phyloP scores from a whole-genome alignment of 2,113 vertebrate genomes.

The Protobothrops mucrosquamatus region DNA sequence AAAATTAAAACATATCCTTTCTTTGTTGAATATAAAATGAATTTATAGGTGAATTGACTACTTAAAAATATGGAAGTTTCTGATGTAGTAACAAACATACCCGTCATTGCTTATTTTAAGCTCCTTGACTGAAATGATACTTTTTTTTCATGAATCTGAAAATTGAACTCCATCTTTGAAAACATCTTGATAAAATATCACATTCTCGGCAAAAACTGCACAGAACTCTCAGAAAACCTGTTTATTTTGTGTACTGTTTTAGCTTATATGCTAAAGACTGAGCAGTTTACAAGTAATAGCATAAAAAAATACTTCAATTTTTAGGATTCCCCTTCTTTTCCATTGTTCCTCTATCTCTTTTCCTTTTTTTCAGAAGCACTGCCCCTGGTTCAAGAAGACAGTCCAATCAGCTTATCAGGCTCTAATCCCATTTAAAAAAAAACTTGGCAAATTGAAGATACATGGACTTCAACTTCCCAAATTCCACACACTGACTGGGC shows the following conservation, averaged over 20 bases:
- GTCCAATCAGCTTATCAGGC: background rate
- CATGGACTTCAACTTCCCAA: background rate
- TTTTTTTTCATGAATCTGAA: background rate
- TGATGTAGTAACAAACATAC: background rate
- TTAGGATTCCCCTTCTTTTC: slow-evolving; percentile 25
- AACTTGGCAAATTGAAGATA: slow-evolving; percentile 16
- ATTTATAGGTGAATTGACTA: background rate
- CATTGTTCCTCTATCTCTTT: background rate
- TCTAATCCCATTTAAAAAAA: background rate
- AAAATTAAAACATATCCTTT: background rate
- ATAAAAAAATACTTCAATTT: slow-evolving; percentile 14
- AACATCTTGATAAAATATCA: background rate
- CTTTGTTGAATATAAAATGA: background rate
- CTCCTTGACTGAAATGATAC: background rate
- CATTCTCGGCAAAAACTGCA: background rate
- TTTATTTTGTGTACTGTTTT: background rate
- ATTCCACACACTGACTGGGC: background rate
- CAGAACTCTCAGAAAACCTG: background rate
- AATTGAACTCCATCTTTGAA: background rate
- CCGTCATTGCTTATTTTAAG: background rate
- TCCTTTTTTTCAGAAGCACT: slow-evolving; percentile 23
- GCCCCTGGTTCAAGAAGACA: slow-evolving; percentile 15
- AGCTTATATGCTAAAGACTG: background rate
- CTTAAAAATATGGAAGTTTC: background rate
- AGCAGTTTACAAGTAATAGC: background rate